These are phyloP conservation scores for Channa maculata DNA, from an alignment of 2,113 vertebrate genomes.

Conservation along the genomic window DNA sequence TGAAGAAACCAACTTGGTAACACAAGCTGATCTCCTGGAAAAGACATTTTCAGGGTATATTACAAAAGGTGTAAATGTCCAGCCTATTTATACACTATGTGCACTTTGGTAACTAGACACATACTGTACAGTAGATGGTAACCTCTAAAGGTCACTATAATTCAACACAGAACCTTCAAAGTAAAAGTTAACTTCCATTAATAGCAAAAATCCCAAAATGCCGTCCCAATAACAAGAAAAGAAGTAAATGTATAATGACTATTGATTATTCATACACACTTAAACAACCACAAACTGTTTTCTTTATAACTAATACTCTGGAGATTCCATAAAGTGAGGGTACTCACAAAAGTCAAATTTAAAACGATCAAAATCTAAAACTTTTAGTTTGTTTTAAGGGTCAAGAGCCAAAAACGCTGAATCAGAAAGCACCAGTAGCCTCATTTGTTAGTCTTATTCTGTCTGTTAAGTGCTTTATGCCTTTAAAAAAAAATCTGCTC, in stretches of 20 bases:
- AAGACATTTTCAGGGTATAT: not conserved
- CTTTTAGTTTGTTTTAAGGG: too few species aligned
- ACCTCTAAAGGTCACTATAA: not conserved
- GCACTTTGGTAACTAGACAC: not conserved
- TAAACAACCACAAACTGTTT: not conserved
- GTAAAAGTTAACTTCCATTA: not conserved
- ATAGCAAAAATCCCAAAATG: not conserved
- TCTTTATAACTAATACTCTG: too few species aligned
- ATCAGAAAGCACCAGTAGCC: not conserved
- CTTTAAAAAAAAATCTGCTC: not conserved
- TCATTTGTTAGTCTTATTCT: not conserved
- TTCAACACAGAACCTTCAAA: constrained; percentile 6
- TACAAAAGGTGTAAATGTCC: not conserved
- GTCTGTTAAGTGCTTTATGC: not conserved
- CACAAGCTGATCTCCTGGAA: not conserved
- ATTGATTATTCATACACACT: too few species aligned
- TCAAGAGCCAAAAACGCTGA: too few species aligned
- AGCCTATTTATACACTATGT: not conserved
- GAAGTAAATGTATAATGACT: too few species aligned
- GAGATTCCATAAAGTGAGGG: too few species aligned
- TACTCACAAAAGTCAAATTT: too few species aligned
- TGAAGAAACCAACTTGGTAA: not conserved
- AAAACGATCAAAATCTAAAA: too few species aligned
- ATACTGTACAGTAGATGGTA: not conserved
- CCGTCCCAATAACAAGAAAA: too few species aligned